Base-by-base conservation (phyloP, 1,140 invertebrate species). In the Cotesia vestalis region DNA sequence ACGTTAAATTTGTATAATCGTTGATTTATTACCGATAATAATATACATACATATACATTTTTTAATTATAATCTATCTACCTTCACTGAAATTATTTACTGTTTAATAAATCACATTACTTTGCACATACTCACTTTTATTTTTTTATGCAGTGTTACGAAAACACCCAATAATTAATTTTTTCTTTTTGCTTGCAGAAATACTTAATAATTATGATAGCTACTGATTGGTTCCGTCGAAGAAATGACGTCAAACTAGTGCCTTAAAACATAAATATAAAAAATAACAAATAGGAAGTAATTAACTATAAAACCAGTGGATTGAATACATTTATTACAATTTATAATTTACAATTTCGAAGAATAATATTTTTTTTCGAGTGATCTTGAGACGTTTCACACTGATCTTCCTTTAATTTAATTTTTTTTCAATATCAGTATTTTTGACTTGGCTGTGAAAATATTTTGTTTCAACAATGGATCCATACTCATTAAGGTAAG, bases 401-500 rank as follows among this genome's bases (percentile, higher is more conserved):
- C 40, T 46, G 6, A 46, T 46, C 40, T 46, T 46, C 40, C 40
- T 46, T 46, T 46, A 9, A 46, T 11, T 46, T 46, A 57, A 35
- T 52, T 73, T 71, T 75, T 63, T 20, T 62, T 8, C 9, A 63
- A 55, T 8, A 40, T 27, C 52, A 14, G 17, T 52, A 64, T 60
- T 14, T 70, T 66, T 6, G 53, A 68, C 11, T 36, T 62, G 36
- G 3, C 14, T 59, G 11, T 8, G 8, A 66, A 59, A 53, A 51
- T 14, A 36, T 8, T 8, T 36, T 46, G 12, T 11, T 20, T 38
- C 9, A 4, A 78, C 34, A 17, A 80, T 82, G 80, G 80, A 82
- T 80, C 80, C 80, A 52, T 82, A 81, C 34, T 80, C 76, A 51
- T 53, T 80, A 34, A 82, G 80, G 80, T 81, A 34, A 74, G 75